These are phyloP conservation scores for Myotis myotis DNA, from an alignment of 2,797 vertebrate species.

Conservation along the genomic window DNA sequence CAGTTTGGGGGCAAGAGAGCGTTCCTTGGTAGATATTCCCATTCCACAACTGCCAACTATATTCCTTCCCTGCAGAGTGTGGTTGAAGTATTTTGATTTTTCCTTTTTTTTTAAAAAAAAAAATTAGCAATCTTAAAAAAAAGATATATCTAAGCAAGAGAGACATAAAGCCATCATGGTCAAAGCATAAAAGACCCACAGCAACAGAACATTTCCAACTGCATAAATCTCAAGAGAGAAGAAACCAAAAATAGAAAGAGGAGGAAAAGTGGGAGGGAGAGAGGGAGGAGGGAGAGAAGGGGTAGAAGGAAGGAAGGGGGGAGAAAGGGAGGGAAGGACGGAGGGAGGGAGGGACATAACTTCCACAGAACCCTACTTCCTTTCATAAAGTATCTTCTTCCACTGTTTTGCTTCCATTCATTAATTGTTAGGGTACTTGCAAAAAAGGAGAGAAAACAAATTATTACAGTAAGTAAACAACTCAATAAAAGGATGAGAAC, in stretches of 20 bases:
- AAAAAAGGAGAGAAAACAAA: neutral
- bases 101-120: neutral
- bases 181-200: neutral
- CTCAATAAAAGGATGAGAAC: neutral
- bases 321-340: too few relatives aligned
- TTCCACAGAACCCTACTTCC: neutral
- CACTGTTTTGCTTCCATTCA: neutral
- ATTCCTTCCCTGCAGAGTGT: too few relatives aligned
- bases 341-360: neutral
- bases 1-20: neutral
- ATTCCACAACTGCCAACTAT: neutral
- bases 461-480: neutral
- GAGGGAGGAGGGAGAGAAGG: too few relatives aligned
- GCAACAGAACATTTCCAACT: neutral
- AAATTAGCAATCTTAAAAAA: neutral
- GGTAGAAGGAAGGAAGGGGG: too few relatives aligned
- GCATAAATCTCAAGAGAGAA: neutral
- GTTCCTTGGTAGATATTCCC: neutral
- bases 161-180: neutral
- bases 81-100: neutral
- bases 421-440: neutral
- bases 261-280: neutral
- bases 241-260: neutral
- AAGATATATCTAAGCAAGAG: neutral
- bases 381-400: constrained; percentile 18